Base-by-base conservation (phyloP, 92 coral and sea anemone genomes). In the Pocillopora meandrina region DNA sequence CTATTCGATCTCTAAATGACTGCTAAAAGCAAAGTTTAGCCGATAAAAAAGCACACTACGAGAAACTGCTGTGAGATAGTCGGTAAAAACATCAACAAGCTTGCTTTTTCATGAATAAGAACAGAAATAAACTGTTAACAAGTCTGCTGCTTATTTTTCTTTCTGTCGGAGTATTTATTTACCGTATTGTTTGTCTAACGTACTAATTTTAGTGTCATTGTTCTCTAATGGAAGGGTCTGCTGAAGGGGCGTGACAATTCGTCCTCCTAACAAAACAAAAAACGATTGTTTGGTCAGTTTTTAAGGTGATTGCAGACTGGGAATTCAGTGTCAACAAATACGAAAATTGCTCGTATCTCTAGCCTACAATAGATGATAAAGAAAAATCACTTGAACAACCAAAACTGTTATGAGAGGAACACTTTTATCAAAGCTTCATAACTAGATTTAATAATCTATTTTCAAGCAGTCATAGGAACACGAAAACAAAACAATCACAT, bases 151-250 rank as follows among this genome's bases (percentile, higher is more conserved):
- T 55, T n/a, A 61, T 1, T 79, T 79, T 57, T 61, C 2, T 31
- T 5, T 75, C 1, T 75, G 49, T 56, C 42, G 21, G 1, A 49
- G 21, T 56, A 31, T 79, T 66, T 75, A 65, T 75, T 55, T 9
- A 20, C 52, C 4, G 47, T 33, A 75, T 58, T 75, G 72, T 79
- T 79, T 65, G 17, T 23, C 71, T 79, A 21, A 21, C 12, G 70
- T 20, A 33, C 47, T 52, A 65, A 79, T 66, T 49, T 23, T 21
- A 65, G 42, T 52, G 36, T 52, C 52, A 79, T 79, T 79, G 74
- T 79, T 66, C 65, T 8, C 72, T 78, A 63, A 77, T 77, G 58
- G 36, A n/a, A 69, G 60, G 42, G 17, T 78, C 62, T 47, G 61
- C 5, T 36, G 23, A 65, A 55, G 57, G 74, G 83, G 74, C 63